Evolutionary conservation across 2,113 vertebrate species (phyloP).

Genomic region (Indicator indicator): DNA sequence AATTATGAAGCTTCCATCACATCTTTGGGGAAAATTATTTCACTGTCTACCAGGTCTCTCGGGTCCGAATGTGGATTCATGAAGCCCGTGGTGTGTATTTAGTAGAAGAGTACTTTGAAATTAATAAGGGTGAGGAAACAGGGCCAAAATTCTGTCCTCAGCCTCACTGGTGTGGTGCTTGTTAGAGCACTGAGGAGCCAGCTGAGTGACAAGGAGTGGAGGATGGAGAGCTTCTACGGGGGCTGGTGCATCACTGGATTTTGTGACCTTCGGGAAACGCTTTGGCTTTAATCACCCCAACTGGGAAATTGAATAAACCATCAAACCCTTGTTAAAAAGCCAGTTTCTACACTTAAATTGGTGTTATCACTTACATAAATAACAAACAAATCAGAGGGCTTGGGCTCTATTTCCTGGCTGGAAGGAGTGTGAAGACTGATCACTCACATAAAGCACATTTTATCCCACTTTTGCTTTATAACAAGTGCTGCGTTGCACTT

Average conservation of each 20-base stretch:
- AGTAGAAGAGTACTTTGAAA: slow-evolving; percentile 49
- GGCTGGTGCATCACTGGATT: background rate
- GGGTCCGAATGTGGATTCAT: background rate
- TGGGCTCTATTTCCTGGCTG: slow-evolving; percentile 57
- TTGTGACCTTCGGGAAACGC: background rate
- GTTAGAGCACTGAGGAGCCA: background rate
- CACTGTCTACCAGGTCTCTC: slow-evolving; percentile 9
- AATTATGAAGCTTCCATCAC: slow-evolving; percentile 18
- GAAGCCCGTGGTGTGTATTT: background rate
- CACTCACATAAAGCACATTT: slow-evolving; percentile 45
- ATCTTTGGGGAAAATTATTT: slow-evolving; percentile 47
- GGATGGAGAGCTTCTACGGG: background rate
- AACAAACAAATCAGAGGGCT: slow-evolving; percentile 5
- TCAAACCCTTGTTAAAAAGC: background rate
- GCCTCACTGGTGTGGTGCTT: background rate
- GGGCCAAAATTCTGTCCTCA: slow-evolving; percentile 63
- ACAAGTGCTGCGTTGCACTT: slow-evolving; percentile 2
- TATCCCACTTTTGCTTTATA: slow-evolving; percentile 24
- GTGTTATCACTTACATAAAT: slow-evolving; percentile 50
- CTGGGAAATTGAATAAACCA: background rate
- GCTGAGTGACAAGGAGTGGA: background rate
- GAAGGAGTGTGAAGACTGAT: slow-evolving; percentile 70
- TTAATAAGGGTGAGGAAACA: slow-evolving; percentile 6
- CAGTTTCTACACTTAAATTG: background rate
- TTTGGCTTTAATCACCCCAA: background rate